A percentile compares a stretch with the other conserved stretches of the same genome.
Evolutionary conservation across 2,797 vertebrate genomes (phyloP).

Genomic region (Salarias fasciatus): DNA sequence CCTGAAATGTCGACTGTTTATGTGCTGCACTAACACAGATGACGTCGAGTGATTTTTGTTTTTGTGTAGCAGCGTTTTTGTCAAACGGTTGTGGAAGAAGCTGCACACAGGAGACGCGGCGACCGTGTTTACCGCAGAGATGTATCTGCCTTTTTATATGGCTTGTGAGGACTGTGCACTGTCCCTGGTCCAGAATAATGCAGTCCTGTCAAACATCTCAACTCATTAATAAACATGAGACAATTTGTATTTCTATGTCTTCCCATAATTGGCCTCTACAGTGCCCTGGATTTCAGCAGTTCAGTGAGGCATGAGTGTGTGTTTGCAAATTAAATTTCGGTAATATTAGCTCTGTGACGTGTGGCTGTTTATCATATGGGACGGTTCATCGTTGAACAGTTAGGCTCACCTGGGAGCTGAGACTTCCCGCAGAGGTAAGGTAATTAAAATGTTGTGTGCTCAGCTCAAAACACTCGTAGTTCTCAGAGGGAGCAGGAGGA

Average conservation of each 20-base stretch:
- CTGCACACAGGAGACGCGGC: background rate
- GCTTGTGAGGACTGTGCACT: background rate
- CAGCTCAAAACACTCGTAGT: slow-evolving; percentile 61
- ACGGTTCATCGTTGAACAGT: slow-evolving; percentile 57
- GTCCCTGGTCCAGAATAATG: background rate
- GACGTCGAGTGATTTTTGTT: slow-evolving; percentile 18
- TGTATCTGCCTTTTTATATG: slow-evolving; percentile 4
- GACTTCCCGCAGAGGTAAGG: slow-evolving; percentile 61
- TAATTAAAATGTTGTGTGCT: slow-evolving; percentile 83
- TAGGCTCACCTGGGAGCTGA: slow-evolving; percentile 61
- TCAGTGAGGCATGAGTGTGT: slow-evolving; percentile 7
- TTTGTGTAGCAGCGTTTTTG: slow-evolving; percentile 6
- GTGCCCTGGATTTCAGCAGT: slow-evolving; percentile 10
- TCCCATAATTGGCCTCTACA: slow-evolving; percentile 4
- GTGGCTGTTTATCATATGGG: slow-evolving; percentile 67
- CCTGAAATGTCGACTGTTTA: slow-evolving; percentile 19
- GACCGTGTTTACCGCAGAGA: background rate
- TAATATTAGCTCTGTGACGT: slow-evolving; percentile 38
- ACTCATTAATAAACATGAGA: slow-evolving; percentile 11
- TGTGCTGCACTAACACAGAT: slow-evolving; percentile 23
- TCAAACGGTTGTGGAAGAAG: background rate
- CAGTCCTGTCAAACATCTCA: background rate
- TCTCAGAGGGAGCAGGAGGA: slow-evolving; percentile 46
- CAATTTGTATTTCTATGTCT: slow-evolving; percentile 4
- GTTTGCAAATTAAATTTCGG: slow-evolving; percentile 45